A percentile compares a stretch with the other conserved stretches of the same genome.
phyloP scores from a whole-genome alignment of 2,113 vertebrate genomes.

The Callithrix jacchus region DNA sequence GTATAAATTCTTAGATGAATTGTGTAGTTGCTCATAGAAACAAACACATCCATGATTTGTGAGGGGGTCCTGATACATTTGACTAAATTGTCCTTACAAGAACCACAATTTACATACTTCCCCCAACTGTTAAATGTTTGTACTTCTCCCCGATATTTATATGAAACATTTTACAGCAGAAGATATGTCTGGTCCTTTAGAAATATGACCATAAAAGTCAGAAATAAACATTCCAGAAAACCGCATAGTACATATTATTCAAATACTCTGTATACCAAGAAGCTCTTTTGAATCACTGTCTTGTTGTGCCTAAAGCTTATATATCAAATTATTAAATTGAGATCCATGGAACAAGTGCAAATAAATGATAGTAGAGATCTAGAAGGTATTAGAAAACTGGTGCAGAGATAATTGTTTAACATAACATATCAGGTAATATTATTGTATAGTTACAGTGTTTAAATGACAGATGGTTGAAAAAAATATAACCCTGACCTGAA shows the following conservation, averaged over 20 bases:
- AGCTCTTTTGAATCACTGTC: background rate
- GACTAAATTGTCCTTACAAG: background rate
- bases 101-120: background rate
- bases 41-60: background rate
- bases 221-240: background rate
- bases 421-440: background rate
- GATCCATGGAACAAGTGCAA: background rate
- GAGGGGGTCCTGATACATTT: background rate
- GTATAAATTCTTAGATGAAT: background rate
- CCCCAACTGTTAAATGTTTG: background rate
- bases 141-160: background rate
- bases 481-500: background rate
- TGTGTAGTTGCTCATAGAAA: background rate
- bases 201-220: background rate
- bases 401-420: background rate
- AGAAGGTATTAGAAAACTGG: background rate
- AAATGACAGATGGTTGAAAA: background rate
- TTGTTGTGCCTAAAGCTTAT: background rate
- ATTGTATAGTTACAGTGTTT: background rate
- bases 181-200: background rate
- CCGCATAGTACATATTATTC: background rate
- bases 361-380: background rate
- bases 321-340: background rate
- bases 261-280: background rate
- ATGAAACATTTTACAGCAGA: background rate